Evolutionary conservation across 2,113 vertebrate genomes (phyloP), one percentile per base, ranked within the genome.

Genomic region (Scopus umbretta): DNA sequence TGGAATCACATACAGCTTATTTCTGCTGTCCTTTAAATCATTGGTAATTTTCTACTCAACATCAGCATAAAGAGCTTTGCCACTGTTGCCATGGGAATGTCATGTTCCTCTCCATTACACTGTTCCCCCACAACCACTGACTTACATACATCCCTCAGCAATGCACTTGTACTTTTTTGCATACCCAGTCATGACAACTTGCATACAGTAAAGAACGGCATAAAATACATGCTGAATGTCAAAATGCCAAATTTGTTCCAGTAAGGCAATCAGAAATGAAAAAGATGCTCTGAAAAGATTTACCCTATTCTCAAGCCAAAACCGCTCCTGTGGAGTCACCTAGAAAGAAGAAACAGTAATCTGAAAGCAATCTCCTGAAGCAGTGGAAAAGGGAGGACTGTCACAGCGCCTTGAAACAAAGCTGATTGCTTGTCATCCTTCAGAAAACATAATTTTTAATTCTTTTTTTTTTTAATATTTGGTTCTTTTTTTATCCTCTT

Each of bases 281-380:
- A 90, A 93, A 56, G 22, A n/a, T 58, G 29, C 32, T 75, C 40
- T 50, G 59, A 65, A 92, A 95, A 90, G 15, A 56, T 90, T 96
- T 87, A 63, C 32, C 82, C 34, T 74, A 11, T 93, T 90, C 90
- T 83, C 72, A 88, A 94, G 78, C 19, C 61, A 83, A 94, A 95
- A 82, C 34, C 58, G 53, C 36, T 73, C 86, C 81, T 83, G 29
- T 94, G 72, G 84, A 88, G 83, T 84, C 62, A 87, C 67, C 45
- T 74, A 58, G 59, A 94, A 93, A 96, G 87, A 97, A 92, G 90
- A 93, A 94, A 92, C 45, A 38, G 20, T 34, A 49, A 82, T 86
- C 71, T 96, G 76, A 97, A 94, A 91, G 70, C 63, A 94, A 95
- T 78, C 63, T 98, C 74, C 94, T 76, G 71, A 95, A 95, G 70